phyloP scores from a whole-genome alignment of 2,888 invertebrate species.

The Scaeva pyrastri region DNA sequence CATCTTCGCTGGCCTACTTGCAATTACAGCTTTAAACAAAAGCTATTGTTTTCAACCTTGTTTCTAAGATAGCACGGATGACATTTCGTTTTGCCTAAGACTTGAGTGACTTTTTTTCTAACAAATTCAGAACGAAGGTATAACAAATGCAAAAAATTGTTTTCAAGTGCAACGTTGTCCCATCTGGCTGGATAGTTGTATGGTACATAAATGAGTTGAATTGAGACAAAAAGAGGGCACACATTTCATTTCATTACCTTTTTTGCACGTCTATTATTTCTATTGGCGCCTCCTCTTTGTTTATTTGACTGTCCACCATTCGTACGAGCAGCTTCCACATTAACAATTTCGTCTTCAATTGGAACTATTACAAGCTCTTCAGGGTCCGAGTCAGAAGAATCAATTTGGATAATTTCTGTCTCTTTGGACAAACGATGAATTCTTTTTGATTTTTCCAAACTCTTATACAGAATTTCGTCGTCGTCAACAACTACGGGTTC shows the following conservation, averaged over 20 bases:
- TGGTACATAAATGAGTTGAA: no score
- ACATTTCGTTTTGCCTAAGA: no score
- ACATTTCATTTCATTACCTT: slow-evolving; percentile 37
- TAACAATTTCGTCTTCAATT: slow-evolving; percentile 35
- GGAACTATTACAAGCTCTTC: slow-evolving; percentile 61
- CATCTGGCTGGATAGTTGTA: no score
- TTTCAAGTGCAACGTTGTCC: no score
- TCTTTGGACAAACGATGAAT: slow-evolving; percentile 42
- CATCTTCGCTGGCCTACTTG: no score
- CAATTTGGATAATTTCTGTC: slow-evolving; percentile 60
- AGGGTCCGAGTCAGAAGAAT: slow-evolving; percentile 66
- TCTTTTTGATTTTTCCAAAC: slow-evolving; percentile 52
- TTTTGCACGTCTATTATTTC: slow-evolving; percentile 13
- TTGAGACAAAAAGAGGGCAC: neutral
- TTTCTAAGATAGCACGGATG: no score
- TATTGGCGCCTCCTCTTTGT: neutral
- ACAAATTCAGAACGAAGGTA: no score
- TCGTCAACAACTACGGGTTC: slow-evolving; percentile 68
- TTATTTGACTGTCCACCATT: slow-evolving; percentile 4
- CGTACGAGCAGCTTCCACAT: slow-evolving; percentile 55
- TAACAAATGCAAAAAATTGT: no score
- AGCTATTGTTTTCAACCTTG: no score
- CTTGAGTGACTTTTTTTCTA: no score
- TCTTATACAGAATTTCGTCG: slow-evolving; percentile 70
- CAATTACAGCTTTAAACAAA: no score